phyloP scores from a whole-genome alignment of 2,888 invertebrate genomes.

The Empis stercorea region DNA sequence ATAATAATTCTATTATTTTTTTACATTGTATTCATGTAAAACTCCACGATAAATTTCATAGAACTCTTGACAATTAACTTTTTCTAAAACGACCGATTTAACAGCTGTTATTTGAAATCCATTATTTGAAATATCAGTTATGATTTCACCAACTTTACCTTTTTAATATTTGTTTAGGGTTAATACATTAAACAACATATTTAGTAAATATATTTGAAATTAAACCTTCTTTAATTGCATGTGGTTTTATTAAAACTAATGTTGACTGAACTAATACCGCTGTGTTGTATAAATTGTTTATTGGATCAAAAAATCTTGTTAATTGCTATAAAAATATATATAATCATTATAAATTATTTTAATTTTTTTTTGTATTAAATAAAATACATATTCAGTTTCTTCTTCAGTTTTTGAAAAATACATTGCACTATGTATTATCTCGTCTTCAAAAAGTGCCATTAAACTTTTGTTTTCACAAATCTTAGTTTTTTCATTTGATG shows the following conservation, averaged over 20 bases:
- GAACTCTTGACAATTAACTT: slow-evolving; percentile 78
- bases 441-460: slow-evolving; percentile 52
- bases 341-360: background rate
- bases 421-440: slow-evolving; percentile 53
- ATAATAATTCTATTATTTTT: too few relatives aligned
- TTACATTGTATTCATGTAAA: slow-evolving; percentile 59
- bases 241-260: slow-evolving; percentile 79
- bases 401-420: slow-evolving; percentile 50
- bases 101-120: slow-evolving; percentile 69
- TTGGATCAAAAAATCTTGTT: slow-evolving; percentile 47
- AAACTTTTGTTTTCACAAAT: slow-evolving; percentile 39
- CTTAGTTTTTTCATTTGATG: too few relatives aligned
- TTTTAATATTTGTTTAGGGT: background rate
- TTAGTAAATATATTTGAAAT: background rate
- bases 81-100: slow-evolving; percentile 65
- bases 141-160: slow-evolving; percentile 49
- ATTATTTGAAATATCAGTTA: slow-evolving; percentile 59
- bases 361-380: slow-evolving; percentile 5
- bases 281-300: slow-evolving; percentile 38
- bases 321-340: slow-evolving; percentile 38
- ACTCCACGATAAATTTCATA: slow-evolving; percentile 87
- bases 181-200: background rate
- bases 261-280: slow-evolving; percentile 53
- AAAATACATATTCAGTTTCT: slow-evolving; percentile 42
- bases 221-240: slow-evolving; percentile 62